Base-by-base conservation (phyloP, 64 coral and sea anemone species). In the Hydrozoanthus tunicans region DNA sequence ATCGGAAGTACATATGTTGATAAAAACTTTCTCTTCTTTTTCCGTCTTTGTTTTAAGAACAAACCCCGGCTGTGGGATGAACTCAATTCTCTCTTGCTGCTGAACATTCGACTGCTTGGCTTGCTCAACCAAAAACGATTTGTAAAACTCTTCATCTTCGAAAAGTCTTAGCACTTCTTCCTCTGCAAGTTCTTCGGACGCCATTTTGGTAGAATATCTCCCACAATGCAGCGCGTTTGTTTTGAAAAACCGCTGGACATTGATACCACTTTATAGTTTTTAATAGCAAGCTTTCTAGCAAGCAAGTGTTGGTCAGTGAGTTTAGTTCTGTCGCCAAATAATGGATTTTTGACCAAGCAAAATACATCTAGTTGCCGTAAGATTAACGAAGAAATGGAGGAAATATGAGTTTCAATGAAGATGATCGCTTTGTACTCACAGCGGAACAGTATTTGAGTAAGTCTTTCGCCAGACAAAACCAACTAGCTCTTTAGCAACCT, bases 371-470 rank as follows among this genome's bases (percentile, higher is more conserved):
- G 59, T 54, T 56, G 14, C 7, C 56, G 5, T 20, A n/a, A 65
- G 15, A 89, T 57, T 56, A 81, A 6, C 43, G 14, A 72, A 51
- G 66, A 6, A 27, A 62, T 58, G 15, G 26, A 24, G 71, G 78
- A 64, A 91, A 24, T n/a, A 95, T 95, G 94, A 89, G 61, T 77
- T 73, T 43, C 23, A 90, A 23, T n/a, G 85, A 86, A 79, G 79
- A n/a, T 51, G 92, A 99, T 63, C 82, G 92, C 25, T 96, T 93
- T 82, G 79, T 92, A 20, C 51, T 99, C 54, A 85, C 94, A 23
- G 91, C 89, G 53, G 94, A 99, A 64, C 94, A 99, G 71, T 99
- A 99, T 79, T 96, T 99, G 74, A 94, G 97, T 99, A 90, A 90
- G 92, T 52, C 6, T 4, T 15, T 7, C 27, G 14, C n/a, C 10